Conservation (phyloP, 2,113 vertebrate genomes). For the Gymnorhina tibicen region DNA sequence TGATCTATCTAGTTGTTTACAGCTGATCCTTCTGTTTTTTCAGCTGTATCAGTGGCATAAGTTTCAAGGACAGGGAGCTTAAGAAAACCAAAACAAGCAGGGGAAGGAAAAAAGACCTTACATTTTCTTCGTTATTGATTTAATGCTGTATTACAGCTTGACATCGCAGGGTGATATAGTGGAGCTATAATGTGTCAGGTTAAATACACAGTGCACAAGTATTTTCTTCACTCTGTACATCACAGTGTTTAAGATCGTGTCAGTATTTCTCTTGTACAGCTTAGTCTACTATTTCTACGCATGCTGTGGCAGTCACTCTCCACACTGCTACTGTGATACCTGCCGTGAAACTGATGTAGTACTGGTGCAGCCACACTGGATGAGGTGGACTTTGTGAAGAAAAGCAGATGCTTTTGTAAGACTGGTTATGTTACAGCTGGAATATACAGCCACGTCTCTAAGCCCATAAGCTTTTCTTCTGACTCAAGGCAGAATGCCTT, state of each 20-base stretch:
- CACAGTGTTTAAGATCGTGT: neutral
- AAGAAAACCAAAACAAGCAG: neutral
- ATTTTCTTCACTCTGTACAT: neutral
- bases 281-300: neutral
- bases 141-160: conserved; percentile 12
- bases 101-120: neutral
- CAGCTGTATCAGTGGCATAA: neutral
- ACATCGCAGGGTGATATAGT: neutral
- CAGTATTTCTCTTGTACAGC: neutral
- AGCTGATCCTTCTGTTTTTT: conserved; percentile 25
- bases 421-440: neutral
- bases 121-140: conserved; percentile 34
- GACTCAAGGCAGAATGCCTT: neutral
- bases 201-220: neutral
- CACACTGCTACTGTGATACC: neutral
- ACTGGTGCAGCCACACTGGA: neutral
- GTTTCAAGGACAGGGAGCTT: conserved; percentile 49
- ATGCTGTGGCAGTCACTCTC: neutral
- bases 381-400: neutral
- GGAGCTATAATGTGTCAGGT: conserved; percentile 10
- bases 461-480: neutral
- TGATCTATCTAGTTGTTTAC: neutral
- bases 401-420: neutral
- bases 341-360: neutral
- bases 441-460: accelerated